A percentile compares a stretch with the other conserved stretches of the same genome.
These are phyloP conservation scores for Orthosia cruda DNA, from an alignment of 2,888 invertebrate species.

Conservation along the genomic window DNA sequence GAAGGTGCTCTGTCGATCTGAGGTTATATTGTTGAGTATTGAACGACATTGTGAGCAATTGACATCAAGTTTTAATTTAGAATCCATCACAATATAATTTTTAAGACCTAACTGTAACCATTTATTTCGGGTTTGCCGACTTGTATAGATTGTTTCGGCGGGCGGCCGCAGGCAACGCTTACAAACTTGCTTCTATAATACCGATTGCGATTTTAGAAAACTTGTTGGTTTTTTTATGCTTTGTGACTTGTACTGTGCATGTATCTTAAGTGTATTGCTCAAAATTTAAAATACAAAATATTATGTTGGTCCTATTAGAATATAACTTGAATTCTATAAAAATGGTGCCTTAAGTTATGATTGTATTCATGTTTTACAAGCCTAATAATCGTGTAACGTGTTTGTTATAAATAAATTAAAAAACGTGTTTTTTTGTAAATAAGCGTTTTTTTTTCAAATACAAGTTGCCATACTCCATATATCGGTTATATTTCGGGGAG, in stretches of 20 bases:
- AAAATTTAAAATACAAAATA: neutral
- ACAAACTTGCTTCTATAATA: no score
- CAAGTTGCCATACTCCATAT: no score
- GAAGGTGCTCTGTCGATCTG: no score
- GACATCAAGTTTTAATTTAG: neutral
- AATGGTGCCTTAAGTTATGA: neutral
- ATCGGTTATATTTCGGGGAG: no score
- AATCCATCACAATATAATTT: neutral
- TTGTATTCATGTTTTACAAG: slow-evolving; percentile 9
- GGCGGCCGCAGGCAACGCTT: no score
- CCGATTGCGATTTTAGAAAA: no score
- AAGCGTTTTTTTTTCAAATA: neutral
- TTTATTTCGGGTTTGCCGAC: neutral
- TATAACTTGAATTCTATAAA: neutral
- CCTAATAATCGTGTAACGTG: slow-evolving; percentile 18
- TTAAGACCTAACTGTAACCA: neutral
- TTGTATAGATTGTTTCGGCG: neutral
- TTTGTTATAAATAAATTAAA: slow-evolving; percentile 30
- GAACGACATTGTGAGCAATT: neutral
- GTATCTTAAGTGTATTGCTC: slow-evolving; percentile 7
- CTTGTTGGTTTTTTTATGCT: no score
- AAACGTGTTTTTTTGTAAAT: slow-evolving; percentile 1
- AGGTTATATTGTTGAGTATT: no score
- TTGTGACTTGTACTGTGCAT: neutral
- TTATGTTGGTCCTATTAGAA: no score